A percentile compares a stretch with the other conserved stretches of the same genome.
phyloP scores from a whole-genome alignment of 2,797 vertebrate genomes.

The Malacoraja senta region DNA sequence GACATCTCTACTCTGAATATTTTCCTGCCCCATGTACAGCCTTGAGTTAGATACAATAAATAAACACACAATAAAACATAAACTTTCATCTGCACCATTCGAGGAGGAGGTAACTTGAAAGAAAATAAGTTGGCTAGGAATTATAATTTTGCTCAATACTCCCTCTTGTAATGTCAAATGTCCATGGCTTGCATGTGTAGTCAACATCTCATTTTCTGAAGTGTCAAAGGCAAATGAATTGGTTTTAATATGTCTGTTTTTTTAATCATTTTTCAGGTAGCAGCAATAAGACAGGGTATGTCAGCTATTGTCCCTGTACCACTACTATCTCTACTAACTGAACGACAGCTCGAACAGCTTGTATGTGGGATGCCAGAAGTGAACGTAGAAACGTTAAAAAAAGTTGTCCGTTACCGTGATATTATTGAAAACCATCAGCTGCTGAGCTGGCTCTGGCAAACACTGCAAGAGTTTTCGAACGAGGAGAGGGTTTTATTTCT shows the following conservation, averaged over 20 bases:
- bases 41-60: neutral
- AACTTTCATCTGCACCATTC: neutral
- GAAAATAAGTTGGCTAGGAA: neutral
- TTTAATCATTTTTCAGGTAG: slow-evolving; percentile 55
- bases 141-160: neutral
- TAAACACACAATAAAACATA: neutral
- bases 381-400: slow-evolving; percentile 70
- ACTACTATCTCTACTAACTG: slow-evolving; percentile 69
- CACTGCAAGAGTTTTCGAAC: slow-evolving; percentile 72
- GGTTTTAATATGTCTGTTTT: neutral
- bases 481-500: slow-evolving; percentile 73
- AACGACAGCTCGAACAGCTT: slow-evolving; percentile 71
- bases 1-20: neutral
- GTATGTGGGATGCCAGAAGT: slow-evolving; percentile 72
- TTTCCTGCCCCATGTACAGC: neutral
- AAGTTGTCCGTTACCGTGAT: slow-evolving; percentile 72
- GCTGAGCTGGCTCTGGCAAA: slow-evolving; percentile 71
- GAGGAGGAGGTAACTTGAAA: neutral
- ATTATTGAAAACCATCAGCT: slow-evolving; percentile 68
- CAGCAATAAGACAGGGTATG: slow-evolving; percentile 69
- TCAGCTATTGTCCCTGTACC: slow-evolving; percentile 71
- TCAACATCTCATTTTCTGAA: neutral
- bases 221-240: neutral
- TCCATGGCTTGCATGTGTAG: neutral
- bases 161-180: neutral